Evolutionary conservation across 2,113 vertebrate species (phyloP).

Genomic region (Ahaetulla prasina): DNA sequence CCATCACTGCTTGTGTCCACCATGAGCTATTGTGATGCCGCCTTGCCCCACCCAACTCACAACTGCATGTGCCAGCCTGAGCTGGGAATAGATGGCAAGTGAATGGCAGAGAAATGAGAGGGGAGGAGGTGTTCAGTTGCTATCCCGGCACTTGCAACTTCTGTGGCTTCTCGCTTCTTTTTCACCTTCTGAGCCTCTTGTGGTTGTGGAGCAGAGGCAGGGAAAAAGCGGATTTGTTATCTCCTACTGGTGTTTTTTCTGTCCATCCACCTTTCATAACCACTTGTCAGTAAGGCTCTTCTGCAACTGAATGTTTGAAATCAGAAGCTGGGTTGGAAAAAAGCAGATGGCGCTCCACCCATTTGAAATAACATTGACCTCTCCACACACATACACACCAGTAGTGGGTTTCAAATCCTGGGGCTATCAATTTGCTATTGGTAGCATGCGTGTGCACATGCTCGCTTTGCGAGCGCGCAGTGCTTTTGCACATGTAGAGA

Average conservation of each 20-base stretch:
- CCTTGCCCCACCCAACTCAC: background rate
- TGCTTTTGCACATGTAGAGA: no score
- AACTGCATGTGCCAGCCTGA: background rate
- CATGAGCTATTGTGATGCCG: background rate
- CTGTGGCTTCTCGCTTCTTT: background rate
- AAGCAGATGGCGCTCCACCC: background rate
- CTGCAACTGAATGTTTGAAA: background rate
- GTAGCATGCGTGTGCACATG: no score
- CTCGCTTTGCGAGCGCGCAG: no score
- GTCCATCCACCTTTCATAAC: background rate
- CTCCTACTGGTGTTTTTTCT: background rate
- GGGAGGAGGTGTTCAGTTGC: background rate
- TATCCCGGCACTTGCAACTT: background rate
- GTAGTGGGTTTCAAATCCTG: no score
- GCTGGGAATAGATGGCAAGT: background rate
- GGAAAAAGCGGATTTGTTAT: background rate
- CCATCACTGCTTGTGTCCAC: no score
- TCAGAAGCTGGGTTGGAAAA: rapidly evolving
- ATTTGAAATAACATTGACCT: background rate
- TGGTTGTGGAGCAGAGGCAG: background rate
- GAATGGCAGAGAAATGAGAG: background rate
- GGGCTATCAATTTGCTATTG: no score
- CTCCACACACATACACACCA: no score
- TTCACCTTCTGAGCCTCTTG: background rate
- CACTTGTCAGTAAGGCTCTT: background rate